These are phyloP conservation scores for Brachionus asplanchnoidis DNA, from an alignment of 1,140 invertebrate genomes.

Conservation along the genomic window DNA sequence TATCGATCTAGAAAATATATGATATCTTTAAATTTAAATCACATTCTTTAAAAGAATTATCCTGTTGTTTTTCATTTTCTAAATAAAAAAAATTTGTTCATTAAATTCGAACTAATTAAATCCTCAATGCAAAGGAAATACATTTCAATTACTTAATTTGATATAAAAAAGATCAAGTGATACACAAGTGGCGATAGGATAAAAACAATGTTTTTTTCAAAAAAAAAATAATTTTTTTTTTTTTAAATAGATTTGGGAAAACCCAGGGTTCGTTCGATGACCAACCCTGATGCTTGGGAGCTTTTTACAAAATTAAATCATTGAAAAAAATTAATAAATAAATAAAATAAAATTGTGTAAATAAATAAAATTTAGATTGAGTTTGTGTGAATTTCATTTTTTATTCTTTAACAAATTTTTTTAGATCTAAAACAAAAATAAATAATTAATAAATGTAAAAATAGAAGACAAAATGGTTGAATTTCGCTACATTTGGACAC, in stretches of 20 bases:
- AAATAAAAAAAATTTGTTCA: not conserved
- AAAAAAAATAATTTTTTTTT: not conserved
- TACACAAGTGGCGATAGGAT: not conserved
- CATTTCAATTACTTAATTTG: not conserved
- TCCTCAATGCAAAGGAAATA: not conserved
- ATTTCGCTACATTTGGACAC: slow-evolving; percentile 19
- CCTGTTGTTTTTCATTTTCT: not conserved
- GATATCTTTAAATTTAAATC: not conserved
- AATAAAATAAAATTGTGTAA: too few relatives aligned
- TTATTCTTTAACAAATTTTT: too few relatives aligned
- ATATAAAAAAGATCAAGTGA: not conserved
- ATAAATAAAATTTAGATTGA: too few relatives aligned
- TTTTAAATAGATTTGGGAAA: too few relatives aligned
- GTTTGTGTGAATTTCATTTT: too few relatives aligned
- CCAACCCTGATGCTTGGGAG: too few relatives aligned
- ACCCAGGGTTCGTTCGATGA: too few relatives aligned
- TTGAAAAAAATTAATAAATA: too few relatives aligned
- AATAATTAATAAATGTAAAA: not conserved
- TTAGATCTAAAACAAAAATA: not conserved
- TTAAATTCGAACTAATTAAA: not conserved
- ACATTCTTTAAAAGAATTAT: not conserved
- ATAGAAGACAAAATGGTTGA: not conserved
- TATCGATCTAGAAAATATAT: not conserved
- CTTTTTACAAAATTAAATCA: too few relatives aligned
- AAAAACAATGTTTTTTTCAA: not conserved